A percentile compares a stretch with the other conserved stretches of the same genome.
Evolutionary conservation across 2,113 vertebrate species (phyloP).

Genomic region (Oryzias javanicus): DNA sequence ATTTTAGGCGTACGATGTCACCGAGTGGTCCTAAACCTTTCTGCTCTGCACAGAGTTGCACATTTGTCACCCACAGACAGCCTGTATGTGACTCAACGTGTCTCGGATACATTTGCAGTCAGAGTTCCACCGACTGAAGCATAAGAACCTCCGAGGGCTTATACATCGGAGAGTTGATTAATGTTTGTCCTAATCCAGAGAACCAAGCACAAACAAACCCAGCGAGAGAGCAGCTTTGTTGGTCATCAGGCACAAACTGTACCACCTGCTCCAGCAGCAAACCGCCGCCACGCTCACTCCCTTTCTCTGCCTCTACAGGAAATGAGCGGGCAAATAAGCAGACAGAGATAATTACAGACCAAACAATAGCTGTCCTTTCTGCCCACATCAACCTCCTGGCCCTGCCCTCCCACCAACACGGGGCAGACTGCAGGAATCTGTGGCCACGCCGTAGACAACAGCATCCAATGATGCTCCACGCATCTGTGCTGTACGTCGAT

Average conservation of each 20-base stretch:
- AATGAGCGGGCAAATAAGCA: conserved; percentile 50
- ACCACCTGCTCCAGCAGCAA: conserved; percentile 53
- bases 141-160: not conserved
- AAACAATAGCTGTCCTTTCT: conserved; percentile 57
- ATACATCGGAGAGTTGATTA: not conserved
- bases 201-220: conserved; percentile 11
- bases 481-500: conserved; percentile 15
- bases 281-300: conserved; percentile 20
- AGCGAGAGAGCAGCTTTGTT: conserved; percentile 24
- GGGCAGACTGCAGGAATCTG: conserved; percentile 23
- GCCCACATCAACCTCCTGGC: conserved; percentile 45
- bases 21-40: no score
- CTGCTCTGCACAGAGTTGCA: no score
- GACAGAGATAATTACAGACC: conserved; percentile 58
- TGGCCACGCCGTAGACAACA: conserved; percentile 33
- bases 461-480: conserved; percentile 14
- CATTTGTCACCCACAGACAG: no score
- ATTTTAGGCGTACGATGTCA: no score
- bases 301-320: conserved; percentile 40
- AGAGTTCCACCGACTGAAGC: no score
- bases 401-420: conserved; percentile 30
- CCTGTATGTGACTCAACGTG: no score
- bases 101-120: no score
- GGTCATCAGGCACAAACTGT: conserved; percentile 46
- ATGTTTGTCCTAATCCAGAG: conserved; percentile 4